Evolutionary conservation across 2,113 vertebrate genomes (phyloP).

Genomic region (Serilophus lunatus): DNA sequence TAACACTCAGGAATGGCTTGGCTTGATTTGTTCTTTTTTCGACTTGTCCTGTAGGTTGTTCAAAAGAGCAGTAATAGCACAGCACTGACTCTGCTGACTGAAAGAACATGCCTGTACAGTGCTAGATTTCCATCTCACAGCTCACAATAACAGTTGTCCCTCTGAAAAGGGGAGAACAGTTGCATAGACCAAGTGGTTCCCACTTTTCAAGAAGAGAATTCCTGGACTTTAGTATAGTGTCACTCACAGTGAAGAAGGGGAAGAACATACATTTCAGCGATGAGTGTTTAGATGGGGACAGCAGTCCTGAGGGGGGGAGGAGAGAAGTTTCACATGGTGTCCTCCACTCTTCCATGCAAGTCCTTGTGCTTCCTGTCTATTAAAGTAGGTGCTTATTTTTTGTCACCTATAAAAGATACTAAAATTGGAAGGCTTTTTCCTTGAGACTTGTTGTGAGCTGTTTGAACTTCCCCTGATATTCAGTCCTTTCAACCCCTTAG

Average conservation of each 20-base stretch:
- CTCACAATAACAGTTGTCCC: background rate
- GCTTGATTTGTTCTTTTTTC: background rate
- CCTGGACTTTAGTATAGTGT: background rate
- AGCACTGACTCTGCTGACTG: background rate
- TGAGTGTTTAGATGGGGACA: background rate
- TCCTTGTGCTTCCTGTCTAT: background rate
- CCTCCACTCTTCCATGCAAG: background rate
- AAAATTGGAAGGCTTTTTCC: background rate
- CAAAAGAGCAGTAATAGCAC: background rate
- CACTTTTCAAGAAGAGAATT: background rate
- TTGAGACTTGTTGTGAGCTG: background rate
- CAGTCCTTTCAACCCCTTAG: background rate
- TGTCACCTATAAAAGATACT: background rate
- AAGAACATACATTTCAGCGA: background rate
- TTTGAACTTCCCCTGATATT: background rate
- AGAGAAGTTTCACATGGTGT: background rate
- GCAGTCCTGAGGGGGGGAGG: background rate
- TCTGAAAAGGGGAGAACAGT: background rate
- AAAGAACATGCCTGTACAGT: background rate
- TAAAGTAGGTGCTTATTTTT: background rate
- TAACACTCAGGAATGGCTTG: background rate
- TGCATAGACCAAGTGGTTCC: background rate
- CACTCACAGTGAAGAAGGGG: background rate
- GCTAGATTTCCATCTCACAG: background rate
- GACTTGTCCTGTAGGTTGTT: background rate